Percentiles rank a stretch among this genome's conserved stretches.
Conservation (phyloP, 1,140 invertebrate species). For the Pinna nobilis region DNA sequence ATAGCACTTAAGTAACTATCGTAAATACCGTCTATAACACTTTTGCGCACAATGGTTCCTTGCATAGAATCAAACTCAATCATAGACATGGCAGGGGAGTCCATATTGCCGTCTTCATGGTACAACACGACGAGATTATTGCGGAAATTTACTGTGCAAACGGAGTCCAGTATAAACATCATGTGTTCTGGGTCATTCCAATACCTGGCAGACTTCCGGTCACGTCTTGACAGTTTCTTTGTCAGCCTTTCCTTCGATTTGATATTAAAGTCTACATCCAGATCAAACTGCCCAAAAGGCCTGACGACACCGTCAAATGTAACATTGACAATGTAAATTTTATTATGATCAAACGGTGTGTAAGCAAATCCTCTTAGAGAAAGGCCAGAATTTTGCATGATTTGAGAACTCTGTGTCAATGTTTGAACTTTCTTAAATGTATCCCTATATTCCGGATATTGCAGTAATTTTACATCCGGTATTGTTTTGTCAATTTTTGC, state of each 20-base stretch:
- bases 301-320: neutral
- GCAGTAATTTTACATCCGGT: neutral
- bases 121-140: constrained; percentile 12
- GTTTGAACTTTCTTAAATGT: neutral
- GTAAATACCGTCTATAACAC: too few relatives aligned
- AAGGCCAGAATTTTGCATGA: neutral
- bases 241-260: too few relatives aligned
- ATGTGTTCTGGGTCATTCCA: too few relatives aligned
- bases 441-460: neutral
- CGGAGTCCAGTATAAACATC: constrained; percentile 11
- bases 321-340: constrained; percentile 13
- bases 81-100: neutral
- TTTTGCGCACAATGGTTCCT: too few relatives aligned
- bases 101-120: neutral
- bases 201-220: too few relatives aligned
- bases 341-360: constrained; percentile 1
- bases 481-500: too few relatives aligned
- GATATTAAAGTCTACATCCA: neutral
- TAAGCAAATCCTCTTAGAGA: constrained; percentile 16
- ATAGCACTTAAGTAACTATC: too few relatives aligned
- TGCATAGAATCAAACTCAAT: constrained; percentile 2
- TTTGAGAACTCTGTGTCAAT: neutral
- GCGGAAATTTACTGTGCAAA: neutral
- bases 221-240: too few relatives aligned
- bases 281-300: constrained; percentile 11